A percentile compares a stretch with the other conserved stretches of the same genome.
These are phyloP conservation scores for Nemoura dubitans DNA, from an alignment of 2,888 invertebrate genomes.

Conservation along the genomic window DNA sequence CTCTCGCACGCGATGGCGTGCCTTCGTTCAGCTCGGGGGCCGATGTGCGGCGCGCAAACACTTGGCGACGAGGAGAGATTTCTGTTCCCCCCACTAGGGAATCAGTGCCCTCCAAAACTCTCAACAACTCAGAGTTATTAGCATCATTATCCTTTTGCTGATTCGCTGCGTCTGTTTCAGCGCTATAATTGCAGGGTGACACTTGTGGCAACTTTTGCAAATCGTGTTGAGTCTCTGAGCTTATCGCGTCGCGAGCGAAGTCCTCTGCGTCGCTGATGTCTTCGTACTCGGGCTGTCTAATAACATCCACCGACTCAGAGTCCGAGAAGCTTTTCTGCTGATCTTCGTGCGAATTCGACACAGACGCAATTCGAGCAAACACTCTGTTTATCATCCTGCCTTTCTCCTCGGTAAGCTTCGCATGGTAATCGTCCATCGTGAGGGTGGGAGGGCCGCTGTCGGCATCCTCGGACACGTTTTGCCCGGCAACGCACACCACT, in stretches of 20 bases:
- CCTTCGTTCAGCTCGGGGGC: constrained; percentile 7
- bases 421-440: not conserved
- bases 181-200: not conserved
- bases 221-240: not conserved
- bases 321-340: not conserved
- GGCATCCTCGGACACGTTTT: too few species aligned
- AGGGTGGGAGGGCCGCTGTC: not conserved
- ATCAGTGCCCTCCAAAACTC: not conserved
- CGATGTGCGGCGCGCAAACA: not conserved
- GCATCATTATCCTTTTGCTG: not conserved
- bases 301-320: not conserved
- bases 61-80: not conserved
- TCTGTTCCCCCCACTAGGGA: not conserved
- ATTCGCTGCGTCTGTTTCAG: not conserved
- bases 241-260: not conserved
- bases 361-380: not conserved
- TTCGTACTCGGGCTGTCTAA: constrained; percentile 1
- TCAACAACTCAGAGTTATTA: not conserved
- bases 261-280: constrained; percentile 40
- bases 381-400: not conserved
- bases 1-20: not conserved
- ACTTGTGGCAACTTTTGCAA: not conserved
- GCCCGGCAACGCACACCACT: not conserved
- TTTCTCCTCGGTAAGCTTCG: not conserved
- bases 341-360: not conserved